Evolutionary conservation across 2,113 vertebrate species (phyloP).

Genomic region (Melanocharis versteri): DNA sequence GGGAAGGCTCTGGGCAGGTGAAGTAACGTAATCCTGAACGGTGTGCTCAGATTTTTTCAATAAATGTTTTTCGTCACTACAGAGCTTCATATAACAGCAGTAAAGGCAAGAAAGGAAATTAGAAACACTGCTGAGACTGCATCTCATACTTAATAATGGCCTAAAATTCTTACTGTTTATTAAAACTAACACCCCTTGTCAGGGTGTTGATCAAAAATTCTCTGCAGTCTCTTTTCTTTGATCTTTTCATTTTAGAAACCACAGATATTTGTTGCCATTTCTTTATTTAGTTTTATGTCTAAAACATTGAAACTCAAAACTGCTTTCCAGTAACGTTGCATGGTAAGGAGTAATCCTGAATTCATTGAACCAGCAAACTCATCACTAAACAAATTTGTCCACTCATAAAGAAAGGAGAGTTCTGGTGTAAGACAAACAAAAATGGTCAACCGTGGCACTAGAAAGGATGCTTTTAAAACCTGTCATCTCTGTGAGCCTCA

Average conservation of each 20-base stretch:
- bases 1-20: constrained; percentile 28
- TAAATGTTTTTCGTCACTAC: constrained; percentile 70
- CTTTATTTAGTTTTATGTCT: constrained; percentile 58
- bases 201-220: constrained; percentile 68
- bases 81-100: constrained; percentile 74
- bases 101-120: constrained; percentile 79
- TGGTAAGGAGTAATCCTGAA: neutral
- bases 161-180: constrained; percentile 75
- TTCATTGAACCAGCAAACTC: neutral
- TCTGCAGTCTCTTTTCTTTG: constrained; percentile 62
- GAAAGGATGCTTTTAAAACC: neutral
- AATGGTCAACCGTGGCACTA: neutral
- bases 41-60: constrained; percentile 70
- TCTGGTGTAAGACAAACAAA: neutral
- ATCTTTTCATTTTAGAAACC: constrained; percentile 57
- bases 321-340: neutral
- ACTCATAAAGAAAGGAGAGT: neutral
- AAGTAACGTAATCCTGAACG: constrained; percentile 63
- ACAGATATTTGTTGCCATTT: constrained; percentile 46
- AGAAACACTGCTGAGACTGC: constrained; percentile 68
- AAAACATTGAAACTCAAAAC: constrained; percentile 20
- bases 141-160: constrained; percentile 73
- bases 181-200: constrained; percentile 76
- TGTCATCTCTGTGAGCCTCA: neutral
- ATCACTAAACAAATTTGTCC: neutral